phyloP scores from a whole-genome alignment of 2,888 invertebrate species.

The Orthosia gothica region DNA sequence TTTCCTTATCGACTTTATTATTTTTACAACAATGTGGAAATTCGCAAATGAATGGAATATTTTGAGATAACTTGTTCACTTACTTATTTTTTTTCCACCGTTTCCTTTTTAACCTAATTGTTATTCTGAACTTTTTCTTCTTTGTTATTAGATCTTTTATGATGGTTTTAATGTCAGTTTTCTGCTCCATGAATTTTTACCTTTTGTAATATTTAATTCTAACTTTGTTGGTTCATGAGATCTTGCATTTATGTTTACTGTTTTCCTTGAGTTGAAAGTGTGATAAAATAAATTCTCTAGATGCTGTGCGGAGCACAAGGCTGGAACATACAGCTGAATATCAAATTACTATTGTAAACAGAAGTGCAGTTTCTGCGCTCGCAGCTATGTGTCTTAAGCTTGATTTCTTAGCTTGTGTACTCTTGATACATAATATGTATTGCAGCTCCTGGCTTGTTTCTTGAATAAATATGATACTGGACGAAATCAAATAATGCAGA shows the following conservation, averaged over 20 bases:
- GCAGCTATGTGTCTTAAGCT: conserved; percentile 28
- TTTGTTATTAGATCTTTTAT: conserved; percentile 34
- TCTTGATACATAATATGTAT: conserved; percentile 23
- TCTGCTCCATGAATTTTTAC: conserved; percentile 35
- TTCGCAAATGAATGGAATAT: conserved; percentile 37
- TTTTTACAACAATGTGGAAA: conserved; percentile 13
- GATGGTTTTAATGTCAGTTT: conserved; percentile 29
- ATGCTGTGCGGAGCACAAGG: neutral
- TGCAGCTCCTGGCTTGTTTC: conserved; percentile 1
- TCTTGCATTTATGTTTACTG: conserved; percentile 21
- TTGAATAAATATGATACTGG: conserved; percentile 25
- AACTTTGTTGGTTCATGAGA: conserved; percentile 20
- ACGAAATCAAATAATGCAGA: neutral
- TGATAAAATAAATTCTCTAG: conserved; percentile 37
- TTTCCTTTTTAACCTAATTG: conserved; percentile 25
- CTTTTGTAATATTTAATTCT: conserved; percentile 25
- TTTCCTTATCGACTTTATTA: conserved; percentile 27
- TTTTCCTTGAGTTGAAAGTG: conserved; percentile 8
- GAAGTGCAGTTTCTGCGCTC: conserved; percentile 23
- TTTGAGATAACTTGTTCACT: conserved; percentile 7
- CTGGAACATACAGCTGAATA: conserved; percentile 39
- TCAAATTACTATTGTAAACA: conserved; percentile 51
- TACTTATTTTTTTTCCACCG: neutral
- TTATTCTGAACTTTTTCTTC: conserved; percentile 35
- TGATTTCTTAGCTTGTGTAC: conserved; percentile 34